Evolutionary conservation across 1,140 invertebrate genomes (phyloP).

Genomic region (Magallana angulata): DNA sequence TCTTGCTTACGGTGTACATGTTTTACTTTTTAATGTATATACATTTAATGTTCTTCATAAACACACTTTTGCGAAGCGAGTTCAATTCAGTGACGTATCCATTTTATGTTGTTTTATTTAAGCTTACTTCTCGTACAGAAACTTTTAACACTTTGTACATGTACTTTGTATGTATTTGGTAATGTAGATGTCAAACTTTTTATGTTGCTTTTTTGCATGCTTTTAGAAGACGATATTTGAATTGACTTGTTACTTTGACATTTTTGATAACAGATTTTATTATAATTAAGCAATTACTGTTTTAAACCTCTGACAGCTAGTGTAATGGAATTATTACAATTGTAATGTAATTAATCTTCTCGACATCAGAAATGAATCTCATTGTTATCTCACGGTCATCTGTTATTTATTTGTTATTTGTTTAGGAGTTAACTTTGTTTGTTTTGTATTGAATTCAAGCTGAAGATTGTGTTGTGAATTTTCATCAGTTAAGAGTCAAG

Average conservation of each 20-base stretch:
- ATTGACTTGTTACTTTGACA: not conserved
- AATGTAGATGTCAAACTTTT: too few species aligned
- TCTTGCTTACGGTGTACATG: too few species aligned
- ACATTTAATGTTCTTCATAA: too few species aligned
- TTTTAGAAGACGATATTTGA: not conserved
- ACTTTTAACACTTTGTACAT: too few species aligned
- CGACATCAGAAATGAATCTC: not conserved
- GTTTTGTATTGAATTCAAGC: conserved; percentile 6
- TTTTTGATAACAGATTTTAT: not conserved
- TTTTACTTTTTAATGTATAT: too few species aligned
- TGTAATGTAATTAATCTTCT: not conserved
- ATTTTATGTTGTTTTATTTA: too few species aligned
- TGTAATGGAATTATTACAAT: not conserved
- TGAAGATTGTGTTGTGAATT: conserved; percentile 17
- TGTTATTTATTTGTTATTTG: conserved; percentile 13
- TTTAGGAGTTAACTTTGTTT: not conserved
- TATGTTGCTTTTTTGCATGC: not conserved
- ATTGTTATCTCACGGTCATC: not conserved
- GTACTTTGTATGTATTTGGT: too few species aligned
- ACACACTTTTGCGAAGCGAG: too few species aligned
- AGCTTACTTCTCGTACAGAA: too few species aligned
- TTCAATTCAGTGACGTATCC: too few species aligned
- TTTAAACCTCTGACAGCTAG: too few species aligned
- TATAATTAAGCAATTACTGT: too few species aligned
- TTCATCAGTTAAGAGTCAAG: not conserved